phyloP scores from a whole-genome alignment of 2,888 invertebrate genomes.

The Belgica antarctica region DNA sequence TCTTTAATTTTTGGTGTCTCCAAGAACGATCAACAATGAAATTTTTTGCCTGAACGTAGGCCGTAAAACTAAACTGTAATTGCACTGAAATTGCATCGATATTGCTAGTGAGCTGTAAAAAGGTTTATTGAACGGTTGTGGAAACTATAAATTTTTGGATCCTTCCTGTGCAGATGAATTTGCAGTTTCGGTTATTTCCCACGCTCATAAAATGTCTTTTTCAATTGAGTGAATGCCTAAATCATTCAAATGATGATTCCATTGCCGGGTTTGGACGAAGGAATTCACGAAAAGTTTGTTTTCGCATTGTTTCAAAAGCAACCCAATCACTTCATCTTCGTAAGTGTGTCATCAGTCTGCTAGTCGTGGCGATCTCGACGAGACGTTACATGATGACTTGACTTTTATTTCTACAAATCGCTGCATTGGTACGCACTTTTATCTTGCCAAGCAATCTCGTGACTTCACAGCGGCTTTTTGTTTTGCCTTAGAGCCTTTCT shows the following conservation, averaged over 20 bases:
- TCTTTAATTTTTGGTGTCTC: neutral
- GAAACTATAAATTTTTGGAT: too few species aligned
- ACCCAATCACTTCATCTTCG: neutral
- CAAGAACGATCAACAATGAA: neutral
- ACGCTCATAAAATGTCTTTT: neutral
- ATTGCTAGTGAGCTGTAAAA: too few species aligned
- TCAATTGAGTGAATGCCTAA: neutral
- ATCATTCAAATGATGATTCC: neutral
- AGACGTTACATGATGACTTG: neutral
- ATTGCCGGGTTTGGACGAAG: neutral
- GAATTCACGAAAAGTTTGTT: too few species aligned
- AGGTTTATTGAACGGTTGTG: too few species aligned
- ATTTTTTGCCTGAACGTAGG: neutral
- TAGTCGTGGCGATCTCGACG: conserved; percentile 1
- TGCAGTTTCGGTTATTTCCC: neutral
- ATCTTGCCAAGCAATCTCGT: conserved; percentile 2
- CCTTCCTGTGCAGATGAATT: neutral
- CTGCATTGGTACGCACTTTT: conserved; percentile 5
- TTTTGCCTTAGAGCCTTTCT: neutral
- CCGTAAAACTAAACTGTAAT: neutral
- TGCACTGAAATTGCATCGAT: neutral
- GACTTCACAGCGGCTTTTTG: neutral
- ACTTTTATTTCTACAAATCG: conserved; percentile 7
- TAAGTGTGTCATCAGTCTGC: too few species aligned
- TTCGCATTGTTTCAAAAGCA: conserved; percentile 4